These are phyloP conservation scores for Caenorhabditis japonica DNA, from an alignment of 2,888 invertebrate genomes.

Conservation along the genomic window DNA sequence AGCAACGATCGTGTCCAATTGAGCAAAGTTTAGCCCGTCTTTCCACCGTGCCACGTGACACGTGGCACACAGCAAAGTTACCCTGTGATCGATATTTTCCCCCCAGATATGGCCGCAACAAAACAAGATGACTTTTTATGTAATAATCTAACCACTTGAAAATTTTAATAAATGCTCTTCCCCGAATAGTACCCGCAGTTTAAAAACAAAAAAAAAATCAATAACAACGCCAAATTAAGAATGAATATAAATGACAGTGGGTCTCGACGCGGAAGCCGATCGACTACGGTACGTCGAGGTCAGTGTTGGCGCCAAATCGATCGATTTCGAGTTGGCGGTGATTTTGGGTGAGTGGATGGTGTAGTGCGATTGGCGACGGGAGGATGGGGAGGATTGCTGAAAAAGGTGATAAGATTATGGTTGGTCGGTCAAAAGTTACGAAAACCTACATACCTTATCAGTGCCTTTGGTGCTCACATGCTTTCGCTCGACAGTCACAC, in stretches of 20 bases:
- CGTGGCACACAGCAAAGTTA: no score
- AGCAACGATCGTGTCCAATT: constrained; percentile 83
- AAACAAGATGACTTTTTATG: no score
- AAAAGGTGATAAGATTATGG: background rate
- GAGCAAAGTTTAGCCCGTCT: constrained; percentile 40
- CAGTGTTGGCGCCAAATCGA: constrained; percentile 24
- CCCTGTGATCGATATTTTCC: no score
- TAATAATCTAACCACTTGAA: no score
- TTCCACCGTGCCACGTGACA: no score
- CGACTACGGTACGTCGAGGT: constrained; percentile 30
- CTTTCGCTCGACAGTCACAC: constrained; percentile 46
- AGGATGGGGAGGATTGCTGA: constrained; percentile 22
- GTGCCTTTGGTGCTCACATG: constrained; percentile 38
- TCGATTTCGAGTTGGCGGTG: no score
- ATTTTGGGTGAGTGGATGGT: constrained; percentile 16
- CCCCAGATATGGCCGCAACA: background rate
- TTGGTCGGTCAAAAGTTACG: background rate
- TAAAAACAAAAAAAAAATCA: constrained; percentile 3
- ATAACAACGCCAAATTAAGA: background rate
- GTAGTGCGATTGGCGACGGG: constrained; percentile 28
- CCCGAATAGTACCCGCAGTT: no score
- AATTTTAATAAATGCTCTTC: no score
- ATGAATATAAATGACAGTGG: constrained; percentile 42
- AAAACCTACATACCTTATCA: constrained; percentile 50
- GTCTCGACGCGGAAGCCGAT: constrained; percentile 17